Base-by-base conservation (phyloP, 2,113 vertebrate species). In the Todiramphus chloris region DNA sequence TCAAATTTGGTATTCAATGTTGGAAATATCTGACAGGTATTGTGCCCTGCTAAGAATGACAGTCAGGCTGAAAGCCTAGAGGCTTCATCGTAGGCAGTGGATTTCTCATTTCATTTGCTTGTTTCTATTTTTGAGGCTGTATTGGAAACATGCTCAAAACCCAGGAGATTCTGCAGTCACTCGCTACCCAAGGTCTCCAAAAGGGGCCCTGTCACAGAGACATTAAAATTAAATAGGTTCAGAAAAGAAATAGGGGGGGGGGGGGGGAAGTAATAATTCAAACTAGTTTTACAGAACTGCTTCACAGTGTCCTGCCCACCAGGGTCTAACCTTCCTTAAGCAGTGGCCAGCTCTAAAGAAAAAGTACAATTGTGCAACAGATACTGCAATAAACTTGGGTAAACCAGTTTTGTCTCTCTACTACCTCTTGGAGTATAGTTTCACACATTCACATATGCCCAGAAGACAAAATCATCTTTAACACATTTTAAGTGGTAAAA, bases 391-490 rank as follows among this genome's bases (percentile, higher is more conserved):
- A 16, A 94, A 78, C 64, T 88, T 1, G 0, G 14, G 10, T 44
- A 80, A 88, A 92, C 67, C 56, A 60, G 30, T 66, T 90, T 81
- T 72, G 17, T 37, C n/a, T 72, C 51, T 59, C 28, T 41, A 3
- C 30, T 78, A 30, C n/a, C 75, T 43, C 41, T 66, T 67, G 19
- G 17, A 87, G 80, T 28, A 81, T 4, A 28, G 14, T 24, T 51
- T 51, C 50, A 51, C 50, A 51, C 12, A 74, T 4, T 80, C 16
- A 41, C 10, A 9, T 48, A 91, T 6, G 46, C 30, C 16, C 30
- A 82, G 66, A 94, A 67, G 72, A 93, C 62, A 90, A 82, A 95
- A 63, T 12, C 19, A 33, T 66, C 14, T 67, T 59, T 78, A 60
- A 55, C 13, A 11, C 10, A 62, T 5, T 7, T 6, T 67, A 84